Conservation (phyloP, 1,140 invertebrate genomes). For the Octopus sinensis region DNA sequence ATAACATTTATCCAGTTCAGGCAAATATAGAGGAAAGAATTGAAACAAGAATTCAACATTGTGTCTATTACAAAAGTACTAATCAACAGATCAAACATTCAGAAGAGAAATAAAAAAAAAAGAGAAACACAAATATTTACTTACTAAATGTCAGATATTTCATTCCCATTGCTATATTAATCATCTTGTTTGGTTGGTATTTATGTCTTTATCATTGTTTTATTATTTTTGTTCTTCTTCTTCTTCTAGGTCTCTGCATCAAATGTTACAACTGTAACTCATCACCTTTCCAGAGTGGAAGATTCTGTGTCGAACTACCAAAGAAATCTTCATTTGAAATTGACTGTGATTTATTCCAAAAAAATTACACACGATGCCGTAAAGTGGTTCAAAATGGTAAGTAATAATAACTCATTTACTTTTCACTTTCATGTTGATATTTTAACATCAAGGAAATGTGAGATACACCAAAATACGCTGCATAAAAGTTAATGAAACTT, state of each 20-base stretch:
- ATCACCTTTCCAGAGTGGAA: not conserved
- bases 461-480: too few relatives aligned
- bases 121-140: not conserved
- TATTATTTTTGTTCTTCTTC: not conserved
- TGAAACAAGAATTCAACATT: not conserved
- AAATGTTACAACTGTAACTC: constrained; percentile 8
- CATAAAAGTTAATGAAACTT: too few relatives aligned
- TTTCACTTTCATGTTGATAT: not conserved
- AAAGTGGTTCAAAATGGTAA: constrained; percentile 1
- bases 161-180: not conserved
- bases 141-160: not conserved
- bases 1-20: too few relatives aligned
- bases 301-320: not conserved
- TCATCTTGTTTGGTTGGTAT: not conserved
- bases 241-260: not conserved
- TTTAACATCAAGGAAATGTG: too few relatives aligned
- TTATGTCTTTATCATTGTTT: not conserved
- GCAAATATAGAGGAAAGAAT: too few relatives aligned
- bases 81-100: not conserved
- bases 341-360: not conserved
- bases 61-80: not conserved
- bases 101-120: not conserved
- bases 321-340: not conserved
- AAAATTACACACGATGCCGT: not conserved
- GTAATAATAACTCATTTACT: not conserved